These are phyloP conservation scores for Eristalis arbustorum DNA, from an alignment of 2,888 invertebrate genomes.

Conservation along the genomic window DNA sequence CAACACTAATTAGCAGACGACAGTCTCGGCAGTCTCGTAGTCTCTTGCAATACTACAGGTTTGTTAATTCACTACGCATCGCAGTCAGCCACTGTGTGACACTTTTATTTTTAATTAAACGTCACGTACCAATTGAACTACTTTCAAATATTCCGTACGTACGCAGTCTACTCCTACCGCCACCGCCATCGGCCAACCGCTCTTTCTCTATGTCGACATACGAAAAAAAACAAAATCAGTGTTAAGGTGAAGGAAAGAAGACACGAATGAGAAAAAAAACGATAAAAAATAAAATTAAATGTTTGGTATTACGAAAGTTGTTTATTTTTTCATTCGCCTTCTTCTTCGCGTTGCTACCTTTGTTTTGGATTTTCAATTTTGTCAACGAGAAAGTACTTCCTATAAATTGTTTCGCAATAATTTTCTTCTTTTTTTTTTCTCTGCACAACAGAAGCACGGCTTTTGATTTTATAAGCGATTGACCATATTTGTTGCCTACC, in stretches of 20 bases:
- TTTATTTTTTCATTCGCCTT: neutral
- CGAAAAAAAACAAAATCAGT: conserved; percentile 49
- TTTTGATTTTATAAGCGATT: conserved; percentile 61
- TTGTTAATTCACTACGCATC: conserved; percentile 45
- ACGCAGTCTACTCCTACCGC: neutral
- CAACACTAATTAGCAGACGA: conserved; percentile 43
- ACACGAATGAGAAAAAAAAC: conserved; percentile 13
- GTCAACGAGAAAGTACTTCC: conserved; percentile 66
- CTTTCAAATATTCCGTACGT: conserved; percentile 61
- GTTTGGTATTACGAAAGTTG: conserved; percentile 56
- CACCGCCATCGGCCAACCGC: neutral
- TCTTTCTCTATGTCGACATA: conserved; percentile 45
- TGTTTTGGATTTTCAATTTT: conserved; percentile 33
- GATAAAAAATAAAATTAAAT: neutral
- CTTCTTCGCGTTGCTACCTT: conserved; percentile 16
- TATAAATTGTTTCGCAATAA: conserved; percentile 51
- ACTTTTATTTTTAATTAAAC: conserved; percentile 69
- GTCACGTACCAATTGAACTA: conserved; percentile 67
- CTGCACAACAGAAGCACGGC: conserved; percentile 26
- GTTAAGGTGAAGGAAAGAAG: conserved; percentile 65
- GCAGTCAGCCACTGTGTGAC: conserved; percentile 52
- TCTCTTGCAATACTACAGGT: conserved; percentile 17
- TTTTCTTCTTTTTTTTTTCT: conserved; percentile 12
- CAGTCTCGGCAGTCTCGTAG: neutral
- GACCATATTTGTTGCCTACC: conserved; percentile 50